phyloP scores from a whole-genome alignment of 2,113 vertebrate species.

The Patagioenas fasciata region DNA sequence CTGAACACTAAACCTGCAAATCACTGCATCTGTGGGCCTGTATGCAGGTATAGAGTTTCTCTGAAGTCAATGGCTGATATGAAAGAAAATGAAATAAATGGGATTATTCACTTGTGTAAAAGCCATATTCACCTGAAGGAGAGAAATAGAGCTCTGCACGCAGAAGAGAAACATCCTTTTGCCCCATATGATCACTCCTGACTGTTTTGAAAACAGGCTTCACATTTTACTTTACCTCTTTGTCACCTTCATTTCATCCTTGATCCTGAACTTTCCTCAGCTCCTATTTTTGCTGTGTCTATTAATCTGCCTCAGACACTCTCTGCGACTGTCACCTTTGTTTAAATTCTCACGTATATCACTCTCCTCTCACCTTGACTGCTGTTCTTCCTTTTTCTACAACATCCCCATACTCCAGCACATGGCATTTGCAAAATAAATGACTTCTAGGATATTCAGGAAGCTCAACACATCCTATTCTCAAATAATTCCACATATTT shows the following conservation, averaged over 20 bases:
- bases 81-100: background rate
- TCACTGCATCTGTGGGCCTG: background rate
- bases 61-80: background rate
- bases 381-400: background rate
- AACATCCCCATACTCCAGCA: background rate
- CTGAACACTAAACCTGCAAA: background rate
- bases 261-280: conserved; percentile 35
- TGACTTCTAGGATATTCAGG: background rate
- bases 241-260: background rate
- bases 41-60: background rate
- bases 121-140: background rate
- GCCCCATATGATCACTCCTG: background rate
- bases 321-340: background rate
- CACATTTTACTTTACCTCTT: background rate
- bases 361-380: conserved; percentile 34
- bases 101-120: background rate
- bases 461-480: background rate
- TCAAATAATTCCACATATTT: background rate
- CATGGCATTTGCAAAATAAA: background rate
- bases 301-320: conserved; percentile 32
- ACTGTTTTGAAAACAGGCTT: background rate
- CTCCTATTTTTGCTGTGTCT: background rate
- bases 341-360: conserved; percentile 33
- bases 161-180: background rate
- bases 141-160: background rate